Evolutionary conservation across 1,140 invertebrate genomes (phyloP).

Genomic region (Hydropsyche tenuis): DNA sequence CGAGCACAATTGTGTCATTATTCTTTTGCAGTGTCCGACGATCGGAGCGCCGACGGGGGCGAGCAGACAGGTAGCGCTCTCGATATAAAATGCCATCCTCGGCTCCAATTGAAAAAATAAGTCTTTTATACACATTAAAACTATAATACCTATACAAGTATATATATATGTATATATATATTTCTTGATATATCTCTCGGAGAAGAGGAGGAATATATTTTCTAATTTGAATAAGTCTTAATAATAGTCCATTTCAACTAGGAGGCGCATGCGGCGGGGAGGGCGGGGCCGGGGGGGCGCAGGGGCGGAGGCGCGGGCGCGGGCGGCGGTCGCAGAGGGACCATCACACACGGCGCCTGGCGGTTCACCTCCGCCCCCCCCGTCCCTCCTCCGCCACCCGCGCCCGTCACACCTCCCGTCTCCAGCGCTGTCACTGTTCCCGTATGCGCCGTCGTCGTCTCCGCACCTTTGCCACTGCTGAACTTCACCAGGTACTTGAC

Average conservation of each 20-base stretch:
- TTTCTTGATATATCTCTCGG: conserved; percentile 39
- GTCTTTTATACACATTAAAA: conserved; percentile 45
- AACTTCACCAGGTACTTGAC: conserved; percentile 52
- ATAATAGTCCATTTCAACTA: conserved; percentile 46
- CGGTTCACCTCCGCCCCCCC: conserved; percentile 26
- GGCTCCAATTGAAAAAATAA: conserved; percentile 46
- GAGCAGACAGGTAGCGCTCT: conserved; percentile 54
- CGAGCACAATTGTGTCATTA: not conserved
- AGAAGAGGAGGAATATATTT: conserved; percentile 39
- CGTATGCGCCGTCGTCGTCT: conserved; percentile 45
- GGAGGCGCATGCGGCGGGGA: conserved; percentile 50
- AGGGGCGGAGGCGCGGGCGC: conserved; percentile 54
- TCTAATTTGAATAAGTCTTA: conserved; percentile 40
- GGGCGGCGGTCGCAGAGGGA: conserved; percentile 55
- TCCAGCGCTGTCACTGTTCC: conserved; percentile 13
- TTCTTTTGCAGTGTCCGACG: not conserved
- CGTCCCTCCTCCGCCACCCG: conserved; percentile 31
- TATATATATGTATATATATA: conserved; percentile 36
- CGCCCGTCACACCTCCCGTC: conserved; percentile 22
- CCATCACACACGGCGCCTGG: conserved; percentile 58
- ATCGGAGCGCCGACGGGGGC: conserved; percentile 53
- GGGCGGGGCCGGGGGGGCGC: conserved; percentile 35
- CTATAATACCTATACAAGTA: conserved; percentile 44
- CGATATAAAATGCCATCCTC: conserved; percentile 30
- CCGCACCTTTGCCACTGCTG: conserved; percentile 50